These are phyloP conservation scores for Papilio helenus DNA, from an alignment of 1,140 invertebrate genomes.

Conservation along the genomic window DNA sequence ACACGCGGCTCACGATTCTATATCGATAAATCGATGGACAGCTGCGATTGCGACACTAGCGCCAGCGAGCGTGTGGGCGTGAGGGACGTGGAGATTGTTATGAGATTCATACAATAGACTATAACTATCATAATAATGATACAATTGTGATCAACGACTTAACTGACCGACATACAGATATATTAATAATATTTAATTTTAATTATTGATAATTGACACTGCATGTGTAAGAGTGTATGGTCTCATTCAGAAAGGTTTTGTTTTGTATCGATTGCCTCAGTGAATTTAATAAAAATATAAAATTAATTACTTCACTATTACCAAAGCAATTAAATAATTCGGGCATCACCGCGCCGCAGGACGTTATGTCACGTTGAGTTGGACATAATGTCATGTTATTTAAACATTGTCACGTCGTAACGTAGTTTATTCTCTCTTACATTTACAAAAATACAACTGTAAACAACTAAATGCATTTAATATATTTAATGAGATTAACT, in stretches of 20 bases:
- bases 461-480: too few relatives aligned
- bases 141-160: background rate
- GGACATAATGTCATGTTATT: too few relatives aligned
- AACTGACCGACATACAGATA: background rate
- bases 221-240: background rate
- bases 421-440: background rate
- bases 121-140: background rate
- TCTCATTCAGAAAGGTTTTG: background rate
- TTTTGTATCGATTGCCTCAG: too few relatives aligned
- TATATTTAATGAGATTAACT: too few relatives aligned
- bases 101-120: background rate
- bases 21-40: conserved; percentile 37
- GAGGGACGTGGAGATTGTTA: background rate
- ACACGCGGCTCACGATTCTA: conserved; percentile 36
- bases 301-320: background rate
- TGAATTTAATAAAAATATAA: background rate
- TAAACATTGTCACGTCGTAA: background rate
- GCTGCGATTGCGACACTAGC: background rate
- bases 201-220: background rate
- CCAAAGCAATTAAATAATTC: background rate
- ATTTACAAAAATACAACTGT: too few relatives aligned
- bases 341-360: background rate
- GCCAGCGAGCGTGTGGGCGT: background rate
- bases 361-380: background rate
- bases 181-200: background rate